Percentiles rank a stretch among this genome's conserved stretches.
Evolutionary conservation across 2,888 invertebrate genomes (phyloP).

Genomic region (Euzetes globulus): DNA sequence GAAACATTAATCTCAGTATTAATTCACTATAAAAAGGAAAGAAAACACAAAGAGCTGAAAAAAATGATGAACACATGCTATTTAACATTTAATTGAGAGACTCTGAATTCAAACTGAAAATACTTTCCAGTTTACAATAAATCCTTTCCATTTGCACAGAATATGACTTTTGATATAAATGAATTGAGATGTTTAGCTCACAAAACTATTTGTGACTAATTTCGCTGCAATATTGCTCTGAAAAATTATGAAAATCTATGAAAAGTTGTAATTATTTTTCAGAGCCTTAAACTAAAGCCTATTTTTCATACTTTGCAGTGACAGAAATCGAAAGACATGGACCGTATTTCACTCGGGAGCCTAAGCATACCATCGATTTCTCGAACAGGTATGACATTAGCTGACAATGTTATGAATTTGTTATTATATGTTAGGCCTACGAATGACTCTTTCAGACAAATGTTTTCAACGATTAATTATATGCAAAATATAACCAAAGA

Average conservation of each 20-base stretch:
- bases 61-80: background rate
- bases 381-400: constrained; percentile 34
- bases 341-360: constrained; percentile 34
- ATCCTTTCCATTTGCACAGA: background rate
- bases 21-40: constrained; percentile 4
- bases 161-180: background rate
- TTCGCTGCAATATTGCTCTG: background rate
- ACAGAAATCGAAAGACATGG: constrained; percentile 25
- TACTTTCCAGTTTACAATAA: background rate
- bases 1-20: constrained; percentile 25
- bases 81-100: constrained; percentile 18
- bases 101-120: background rate
- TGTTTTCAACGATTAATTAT: background rate
- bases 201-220: background rate
- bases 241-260: background rate
- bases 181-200: background rate
- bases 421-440: background rate
- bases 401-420: background rate
- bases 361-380: constrained; percentile 32
- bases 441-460: background rate
- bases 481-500: background rate
- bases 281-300: background rate
- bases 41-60: background rate
- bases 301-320: constrained; percentile 6
- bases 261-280: constrained; percentile 23